A percentile compares a stretch with the other conserved stretches of the same genome.
These are phyloP conservation scores for Sussaba pulchella DNA, from an alignment of 2,888 invertebrate species.

Conservation along the genomic window DNA sequence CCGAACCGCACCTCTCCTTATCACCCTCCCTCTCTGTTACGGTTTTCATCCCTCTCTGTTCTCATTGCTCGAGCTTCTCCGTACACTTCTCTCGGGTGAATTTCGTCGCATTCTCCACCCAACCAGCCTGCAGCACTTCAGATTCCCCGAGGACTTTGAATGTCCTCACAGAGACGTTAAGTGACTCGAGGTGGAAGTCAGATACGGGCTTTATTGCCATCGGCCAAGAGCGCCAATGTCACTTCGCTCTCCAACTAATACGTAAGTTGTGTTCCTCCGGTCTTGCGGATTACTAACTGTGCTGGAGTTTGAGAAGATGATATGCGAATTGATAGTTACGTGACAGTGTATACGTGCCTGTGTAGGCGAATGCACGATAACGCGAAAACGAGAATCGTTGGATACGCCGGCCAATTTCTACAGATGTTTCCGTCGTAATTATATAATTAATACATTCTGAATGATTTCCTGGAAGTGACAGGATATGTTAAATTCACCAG, in stretches of 20 bases:
- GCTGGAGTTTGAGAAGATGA: slow-evolving; percentile 1
- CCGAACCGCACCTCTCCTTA: background rate
- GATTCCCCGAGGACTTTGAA: slow-evolving; percentile 74
- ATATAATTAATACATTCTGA: no score
- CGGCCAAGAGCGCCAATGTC: slow-evolving; percentile 59
- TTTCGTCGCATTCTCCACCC: slow-evolving; percentile 26
- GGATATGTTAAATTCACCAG: no score
- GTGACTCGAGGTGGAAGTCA: slow-evolving; percentile 82
- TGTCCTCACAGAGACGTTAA: slow-evolving; percentile 78
- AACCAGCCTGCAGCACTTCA: slow-evolving; percentile 35
- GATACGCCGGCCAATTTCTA: no score
- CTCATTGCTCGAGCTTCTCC: background rate
- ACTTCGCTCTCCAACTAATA: slow-evolving; percentile 46
- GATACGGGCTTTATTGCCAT: slow-evolving; percentile 79
- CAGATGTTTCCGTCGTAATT: no score
- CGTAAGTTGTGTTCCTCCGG: slow-evolving; percentile 31
- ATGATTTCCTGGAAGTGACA: no score
- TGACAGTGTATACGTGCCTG: slow-evolving; percentile 6
- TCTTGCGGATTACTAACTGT: slow-evolving; percentile 9
- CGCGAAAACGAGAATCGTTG: background rate
- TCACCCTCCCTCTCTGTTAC: background rate
- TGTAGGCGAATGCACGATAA: slow-evolving; percentile 8
- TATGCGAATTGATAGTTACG: slow-evolving; percentile 42
- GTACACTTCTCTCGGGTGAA: slow-evolving; percentile 8
- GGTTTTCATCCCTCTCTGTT: background rate